These are phyloP conservation scores for Chrysogorgia sp. DNA, from an alignment of 92 coral and sea anemone genomes.

Conservation along the genomic window DNA sequence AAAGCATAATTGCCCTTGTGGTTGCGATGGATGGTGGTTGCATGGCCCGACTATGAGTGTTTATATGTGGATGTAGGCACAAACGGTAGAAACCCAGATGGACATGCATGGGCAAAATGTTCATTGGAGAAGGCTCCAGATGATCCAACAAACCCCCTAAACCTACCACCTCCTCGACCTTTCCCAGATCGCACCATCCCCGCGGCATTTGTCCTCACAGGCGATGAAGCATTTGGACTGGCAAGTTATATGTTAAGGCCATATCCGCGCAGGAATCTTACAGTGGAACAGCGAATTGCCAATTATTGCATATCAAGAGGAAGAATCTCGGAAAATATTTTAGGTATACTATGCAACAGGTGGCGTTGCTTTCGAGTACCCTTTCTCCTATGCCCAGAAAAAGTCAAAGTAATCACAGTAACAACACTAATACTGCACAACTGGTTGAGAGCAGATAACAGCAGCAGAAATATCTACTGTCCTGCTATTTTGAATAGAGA, in stretches of 20 bases:
- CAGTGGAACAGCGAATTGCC: constrained; percentile 56
- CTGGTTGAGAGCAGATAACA: constrained; percentile 57
- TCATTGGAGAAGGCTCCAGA: constrained; percentile 49
- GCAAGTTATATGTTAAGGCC: constrained; percentile 56
- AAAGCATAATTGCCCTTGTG: constrained; percentile 62
- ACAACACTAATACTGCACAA: constrained; percentile 57
- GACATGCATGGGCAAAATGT: constrained; percentile 63
- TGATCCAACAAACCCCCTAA: constrained; percentile 45
- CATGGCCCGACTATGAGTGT: constrained; percentile 61
- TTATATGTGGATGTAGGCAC: constrained; percentile 52
- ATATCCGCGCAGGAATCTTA: constrained; percentile 53
- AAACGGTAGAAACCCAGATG: constrained; percentile 56
- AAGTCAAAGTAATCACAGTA: constrained; percentile 52
- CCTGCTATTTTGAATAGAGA: constrained; percentile 51
- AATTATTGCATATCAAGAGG: constrained; percentile 5
- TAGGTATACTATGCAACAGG: too few relatives aligned
- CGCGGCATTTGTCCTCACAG: constrained; percentile 61
- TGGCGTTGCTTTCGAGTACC: too few relatives aligned
- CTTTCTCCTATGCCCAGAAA: constrained; percentile 12
- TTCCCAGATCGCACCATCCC: constrained; percentile 49
- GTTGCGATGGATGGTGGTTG: too few relatives aligned
- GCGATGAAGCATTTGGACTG: constrained; percentile 62
- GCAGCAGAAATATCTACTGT: constrained; percentile 39
- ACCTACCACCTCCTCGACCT: constrained; percentile 53
- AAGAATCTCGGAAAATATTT: too few relatives aligned